Conservation (phyloP, 1,140 invertebrate genomes). For the Druon quercuslanigerum region DNA sequence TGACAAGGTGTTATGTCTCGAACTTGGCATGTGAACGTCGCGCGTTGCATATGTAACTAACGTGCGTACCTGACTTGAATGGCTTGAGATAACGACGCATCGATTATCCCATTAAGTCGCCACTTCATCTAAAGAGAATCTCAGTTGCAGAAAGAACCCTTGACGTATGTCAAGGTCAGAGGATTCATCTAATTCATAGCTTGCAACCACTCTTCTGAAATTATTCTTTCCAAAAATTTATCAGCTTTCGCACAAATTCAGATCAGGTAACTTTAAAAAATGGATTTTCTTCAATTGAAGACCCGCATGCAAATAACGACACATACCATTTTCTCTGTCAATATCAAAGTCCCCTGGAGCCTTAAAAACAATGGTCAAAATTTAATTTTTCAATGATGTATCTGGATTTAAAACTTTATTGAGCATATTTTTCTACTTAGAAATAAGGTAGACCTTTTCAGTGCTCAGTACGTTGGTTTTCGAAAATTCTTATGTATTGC, state of each 20-base stretch:
- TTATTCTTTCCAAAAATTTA: background rate
- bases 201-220: background rate
- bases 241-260: background rate
- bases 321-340: no score
- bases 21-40: constrained; percentile 24
- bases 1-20: constrained; percentile 26
- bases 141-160: constrained; percentile 22
- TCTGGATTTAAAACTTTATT: no score
- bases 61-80: constrained; percentile 27
- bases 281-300: no score
- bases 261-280: background rate
- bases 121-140: constrained; percentile 11
- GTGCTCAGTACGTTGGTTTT: no score
- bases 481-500: no score
- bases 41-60: constrained; percentile 23
- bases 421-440: no score
- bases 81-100: constrained; percentile 9
- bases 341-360: no score
- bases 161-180: background rate
- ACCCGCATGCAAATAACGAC: no score
- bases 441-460: no score
- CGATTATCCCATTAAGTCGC: constrained; percentile 24
- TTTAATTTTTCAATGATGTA: no score
- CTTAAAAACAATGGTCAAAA: no score
- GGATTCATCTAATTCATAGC: background rate